Percentiles rank a stretch among this genome's conserved stretches.
These are phyloP conservation scores for Scelioninae gen. 2 DNA, from an alignment of 2,888 invertebrate species.

Conservation along the genomic window DNA sequence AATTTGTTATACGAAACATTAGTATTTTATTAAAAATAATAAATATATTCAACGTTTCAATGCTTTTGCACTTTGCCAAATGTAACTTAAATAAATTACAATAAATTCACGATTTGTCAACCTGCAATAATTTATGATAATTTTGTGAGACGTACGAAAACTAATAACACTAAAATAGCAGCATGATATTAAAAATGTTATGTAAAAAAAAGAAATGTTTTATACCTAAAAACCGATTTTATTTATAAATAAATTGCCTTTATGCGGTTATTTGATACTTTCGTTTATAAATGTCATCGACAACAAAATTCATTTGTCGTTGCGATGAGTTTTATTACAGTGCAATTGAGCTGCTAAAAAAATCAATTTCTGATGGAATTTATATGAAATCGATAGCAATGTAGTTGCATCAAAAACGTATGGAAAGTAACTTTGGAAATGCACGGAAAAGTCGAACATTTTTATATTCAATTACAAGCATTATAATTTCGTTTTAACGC, in stretches of 20 bases:
- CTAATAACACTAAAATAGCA: too few species aligned
- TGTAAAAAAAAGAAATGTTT: background rate
- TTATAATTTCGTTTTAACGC: too few species aligned
- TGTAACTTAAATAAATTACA: background rate
- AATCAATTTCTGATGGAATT: constrained; percentile 24
- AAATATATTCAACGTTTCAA: too few species aligned
- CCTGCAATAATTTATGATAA: background rate
- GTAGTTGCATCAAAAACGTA: constrained; percentile 39
- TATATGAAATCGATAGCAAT: constrained; percentile 34
- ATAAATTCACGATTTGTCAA: constrained; percentile 18
- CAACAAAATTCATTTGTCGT: constrained; percentile 34
- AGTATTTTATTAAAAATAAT: constrained; percentile 1
- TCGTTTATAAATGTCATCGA: constrained; percentile 31
- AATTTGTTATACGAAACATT: constrained; percentile 2
- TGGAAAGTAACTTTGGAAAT: constrained; percentile 35
- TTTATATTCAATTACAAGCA: constrained; percentile 22
- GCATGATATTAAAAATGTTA: too few species aligned
- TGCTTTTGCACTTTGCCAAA: too few species aligned
- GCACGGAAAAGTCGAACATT: constrained; percentile 31
- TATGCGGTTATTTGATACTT: constrained; percentile 31
- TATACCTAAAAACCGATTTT: background rate
- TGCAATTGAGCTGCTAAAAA: constrained; percentile 20
- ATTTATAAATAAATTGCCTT: constrained; percentile 29
- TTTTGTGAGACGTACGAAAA: too few species aligned
- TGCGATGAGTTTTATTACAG: constrained; percentile 39